Evolutionary conservation across 2,888 invertebrate species (phyloP), one percentile per base, ranked within the genome.

Genomic region (Epinotia bilunana): DNA sequence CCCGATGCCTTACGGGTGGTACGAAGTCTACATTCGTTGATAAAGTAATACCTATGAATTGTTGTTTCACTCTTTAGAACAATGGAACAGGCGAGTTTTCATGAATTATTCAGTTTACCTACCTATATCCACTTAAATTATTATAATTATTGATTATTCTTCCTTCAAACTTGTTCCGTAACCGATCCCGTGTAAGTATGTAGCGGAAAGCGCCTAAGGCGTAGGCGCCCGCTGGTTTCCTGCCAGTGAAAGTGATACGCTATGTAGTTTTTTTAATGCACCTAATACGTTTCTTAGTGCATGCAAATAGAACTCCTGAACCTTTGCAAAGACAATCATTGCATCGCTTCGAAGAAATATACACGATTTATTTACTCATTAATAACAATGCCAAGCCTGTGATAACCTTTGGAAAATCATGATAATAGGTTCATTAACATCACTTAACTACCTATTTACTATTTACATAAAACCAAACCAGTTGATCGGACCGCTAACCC

Each of bases 381-480:
- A 57, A 57, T 57, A 20, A 57, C 33, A 33, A 7, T 2, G 33
- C 28, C 1, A 13, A 6, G 28, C 3, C 28, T 60, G 7, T 58
- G 58, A 46, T 58, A 57, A 68, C 58, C 68, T 43, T 58, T 57
- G 67, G 13, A 18, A 5, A 16, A 43, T 23, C 68, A 58, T 68
- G 68, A 18, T 68, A 68, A 68, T 58, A 12, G 60, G 69, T 58
- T 69, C 69, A 58, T 68, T 68, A 23, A 69, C 58, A 23, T 43
- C n/a, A 49, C 43, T 43, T 28, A 58, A 46, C 5, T 28, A 28
- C 23, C 3, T 28, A 13, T n/a, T n/a, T n/a, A 1, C 23, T 12
- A 43, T 57, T 18, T 57, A 20, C 7, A 33, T 33, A 33, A 33
- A 33, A 33, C 33, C 33, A 33, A 33, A 57, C 11, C 57, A 57